Evolutionary conservation across 2,113 vertebrate species (phyloP).

Genomic region (Variabilichromis moorii): DNA sequence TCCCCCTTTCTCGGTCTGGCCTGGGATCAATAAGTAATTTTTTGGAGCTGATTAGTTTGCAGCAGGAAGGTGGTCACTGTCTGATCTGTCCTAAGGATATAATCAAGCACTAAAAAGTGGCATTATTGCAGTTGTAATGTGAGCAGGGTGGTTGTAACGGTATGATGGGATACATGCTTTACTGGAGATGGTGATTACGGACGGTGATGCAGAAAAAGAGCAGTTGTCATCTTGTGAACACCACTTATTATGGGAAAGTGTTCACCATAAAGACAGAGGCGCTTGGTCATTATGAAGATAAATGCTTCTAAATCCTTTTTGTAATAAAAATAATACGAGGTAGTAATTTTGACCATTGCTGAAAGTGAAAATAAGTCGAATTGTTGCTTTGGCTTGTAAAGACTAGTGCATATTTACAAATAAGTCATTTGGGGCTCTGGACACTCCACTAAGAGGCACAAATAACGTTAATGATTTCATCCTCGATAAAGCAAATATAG

Average conservation of each 20-base stretch:
- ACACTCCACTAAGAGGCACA: slow-evolving; percentile 7
- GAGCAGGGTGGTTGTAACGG: slow-evolving; percentile 18
- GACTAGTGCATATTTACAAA: not conserved
- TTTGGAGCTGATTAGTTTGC: slow-evolving; percentile 98
- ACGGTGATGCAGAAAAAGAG: not conserved
- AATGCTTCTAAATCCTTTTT: not conserved
- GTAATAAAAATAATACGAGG: not conserved
- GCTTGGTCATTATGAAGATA: not conserved
- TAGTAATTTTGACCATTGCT: not conserved
- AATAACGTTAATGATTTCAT: slow-evolving; percentile 33
- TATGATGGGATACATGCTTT: slow-evolving; percentile 23
- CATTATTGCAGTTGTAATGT: slow-evolving; percentile 73
- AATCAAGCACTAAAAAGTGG: slow-evolving; percentile 87
- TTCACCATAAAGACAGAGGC: not conserved
- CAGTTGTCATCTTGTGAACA: not conserved
- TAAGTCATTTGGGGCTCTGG: slow-evolving; percentile 43
- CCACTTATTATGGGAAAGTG: not conserved
- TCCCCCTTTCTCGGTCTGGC: slow-evolving; percentile 61
- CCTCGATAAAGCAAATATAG: not conserved
- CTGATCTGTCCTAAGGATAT: slow-evolving; percentile 89
- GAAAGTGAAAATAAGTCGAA: not conserved
- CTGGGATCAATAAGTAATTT: slow-evolving; percentile 98
- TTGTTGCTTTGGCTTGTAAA: not conserved
- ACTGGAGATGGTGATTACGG: not conserved
- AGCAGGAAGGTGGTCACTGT: slow-evolving; percentile 80